Base-by-base conservation (phyloP, 2,888 invertebrate genomes). In the Leptarthrus brevirostris region DNA sequence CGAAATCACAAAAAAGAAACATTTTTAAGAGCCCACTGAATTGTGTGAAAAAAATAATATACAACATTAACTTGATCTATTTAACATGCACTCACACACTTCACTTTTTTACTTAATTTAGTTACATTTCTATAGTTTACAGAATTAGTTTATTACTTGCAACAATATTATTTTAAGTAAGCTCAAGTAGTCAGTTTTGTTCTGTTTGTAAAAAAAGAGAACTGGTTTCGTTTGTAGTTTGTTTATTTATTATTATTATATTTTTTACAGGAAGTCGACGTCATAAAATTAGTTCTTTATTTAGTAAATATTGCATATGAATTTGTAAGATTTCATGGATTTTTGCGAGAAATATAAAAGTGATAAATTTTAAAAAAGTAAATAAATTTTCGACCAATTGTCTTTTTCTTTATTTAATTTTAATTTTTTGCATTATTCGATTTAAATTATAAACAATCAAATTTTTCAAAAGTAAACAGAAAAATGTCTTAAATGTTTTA, bases 151-250 rank as follows among this genome's bases (percentile, higher is more conserved):
- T 64, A 61, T 36, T 61, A 64, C 12, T 64, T 44, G 24, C 8
- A 64, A 64, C 64, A 64, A 64, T 20, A n/a, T 64, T 64, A 22
- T 64, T 44, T 36, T 58, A 20, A 36, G 58, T 64, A 64, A 64
- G 64, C 64, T 64, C 64, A 64, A 64, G 44, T 64, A 64, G 64
- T 64, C 64, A 64, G 64, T 64, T 64, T 64, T n/a, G 36, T 49
- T 18, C 49, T 49, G 3, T 44, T 44, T 44, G 12, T n/a, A n/a
- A n/a, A n/a, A n/a, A n/a, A n/a, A n/a, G 44, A 12, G 44, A 8
- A 44, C 12, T 12, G n/a, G 6, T 4, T 4, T 12, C 12, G 4
- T 3, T 44, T 12, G 6, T 44, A 44, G 6, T 44, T 1, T 8
- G 1, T 12, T 8, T 44, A 12, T 30, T 30, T 18, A 49, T 6